phyloP scores from a whole-genome alignment of 2,797 vertebrate species.

The Novumbra hubbsi region DNA sequence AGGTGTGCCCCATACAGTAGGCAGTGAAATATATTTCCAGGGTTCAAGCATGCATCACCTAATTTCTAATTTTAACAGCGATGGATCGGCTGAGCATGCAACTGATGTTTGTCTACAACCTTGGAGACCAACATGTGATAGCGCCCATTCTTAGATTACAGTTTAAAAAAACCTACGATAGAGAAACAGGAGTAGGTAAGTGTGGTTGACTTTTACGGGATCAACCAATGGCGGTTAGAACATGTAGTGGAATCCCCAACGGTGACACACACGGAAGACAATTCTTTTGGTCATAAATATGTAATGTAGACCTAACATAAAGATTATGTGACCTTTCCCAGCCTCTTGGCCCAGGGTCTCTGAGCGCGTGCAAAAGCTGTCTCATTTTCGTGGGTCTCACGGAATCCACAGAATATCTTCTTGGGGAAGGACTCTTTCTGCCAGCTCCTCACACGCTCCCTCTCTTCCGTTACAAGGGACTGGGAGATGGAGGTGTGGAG shows the following conservation, averaged over 20 bases:
- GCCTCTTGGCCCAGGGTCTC: constrained; percentile 78
- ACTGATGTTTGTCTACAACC: not conserved
- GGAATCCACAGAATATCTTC: constrained; percentile 74
- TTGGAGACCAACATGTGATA: not conserved
- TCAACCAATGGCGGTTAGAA: not conserved
- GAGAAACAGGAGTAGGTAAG: not conserved
- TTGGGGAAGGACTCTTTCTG: constrained; percentile 79
- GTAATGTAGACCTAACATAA: not conserved
- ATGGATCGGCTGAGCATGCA: not conserved
- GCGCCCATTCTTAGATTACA: not conserved
- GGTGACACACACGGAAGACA: constrained; percentile 9
- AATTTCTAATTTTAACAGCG: constrained; percentile 9
- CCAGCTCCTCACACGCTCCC: constrained; percentile 62
- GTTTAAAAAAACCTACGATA: not conserved
- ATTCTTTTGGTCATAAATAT: not conserved
- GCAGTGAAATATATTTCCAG: constrained; percentile 14
- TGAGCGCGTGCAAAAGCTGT: constrained; percentile 69
- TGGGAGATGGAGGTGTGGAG: constrained; percentile 74
- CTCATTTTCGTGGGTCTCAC: constrained; percentile 67
- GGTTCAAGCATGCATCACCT: not conserved
- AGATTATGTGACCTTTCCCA: constrained; percentile 61
- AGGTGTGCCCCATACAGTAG: constrained; percentile 1
- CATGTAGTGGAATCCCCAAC: not conserved
- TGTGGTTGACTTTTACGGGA: not conserved
- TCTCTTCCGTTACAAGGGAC: constrained; percentile 64